Percentiles rank a stretch among this genome's conserved stretches.
Conservation (phyloP, 2,113 vertebrate species). For the Pollimyrus isidori region DNA sequence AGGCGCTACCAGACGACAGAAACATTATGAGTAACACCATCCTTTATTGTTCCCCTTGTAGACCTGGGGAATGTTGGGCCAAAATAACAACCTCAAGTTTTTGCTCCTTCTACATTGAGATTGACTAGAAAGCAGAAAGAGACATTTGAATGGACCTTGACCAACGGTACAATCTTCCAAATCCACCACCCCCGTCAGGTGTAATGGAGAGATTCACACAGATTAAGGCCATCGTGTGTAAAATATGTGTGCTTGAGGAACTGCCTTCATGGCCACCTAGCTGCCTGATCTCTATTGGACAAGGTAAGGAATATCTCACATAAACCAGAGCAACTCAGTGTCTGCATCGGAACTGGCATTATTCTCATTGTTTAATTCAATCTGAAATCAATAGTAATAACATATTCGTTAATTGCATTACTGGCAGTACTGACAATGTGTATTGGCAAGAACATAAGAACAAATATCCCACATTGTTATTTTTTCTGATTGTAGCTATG, state of each 20-base stretch:
- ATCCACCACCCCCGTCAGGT: not conserved
- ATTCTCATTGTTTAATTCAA: not conserved
- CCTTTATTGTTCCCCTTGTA: not conserved
- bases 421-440: not conserved
- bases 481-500: not conserved
- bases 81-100: not conserved
- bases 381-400: not conserved
- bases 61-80: not conserved
- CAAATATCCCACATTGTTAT: not conserved
- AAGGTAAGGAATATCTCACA: not conserved
- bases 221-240: constrained; percentile 37
- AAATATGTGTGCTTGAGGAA: constrained; percentile 31
- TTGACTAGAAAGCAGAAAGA: not conserved
- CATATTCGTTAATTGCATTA: not conserved
- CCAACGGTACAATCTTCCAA: not conserved
- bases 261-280: constrained; percentile 20
- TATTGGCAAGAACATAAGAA: not conserved
- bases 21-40: not conserved
- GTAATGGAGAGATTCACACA: constrained; percentile 24
- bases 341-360: not conserved
- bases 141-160: not conserved
- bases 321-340: not conserved
- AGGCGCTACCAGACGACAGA: not conserved
- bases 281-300: constrained; percentile 18
- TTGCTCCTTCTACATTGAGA: not conserved